These are phyloP conservation scores for Lymantria dispar DNA, from an alignment of 2,888 invertebrate species.

Conservation along the genomic window DNA sequence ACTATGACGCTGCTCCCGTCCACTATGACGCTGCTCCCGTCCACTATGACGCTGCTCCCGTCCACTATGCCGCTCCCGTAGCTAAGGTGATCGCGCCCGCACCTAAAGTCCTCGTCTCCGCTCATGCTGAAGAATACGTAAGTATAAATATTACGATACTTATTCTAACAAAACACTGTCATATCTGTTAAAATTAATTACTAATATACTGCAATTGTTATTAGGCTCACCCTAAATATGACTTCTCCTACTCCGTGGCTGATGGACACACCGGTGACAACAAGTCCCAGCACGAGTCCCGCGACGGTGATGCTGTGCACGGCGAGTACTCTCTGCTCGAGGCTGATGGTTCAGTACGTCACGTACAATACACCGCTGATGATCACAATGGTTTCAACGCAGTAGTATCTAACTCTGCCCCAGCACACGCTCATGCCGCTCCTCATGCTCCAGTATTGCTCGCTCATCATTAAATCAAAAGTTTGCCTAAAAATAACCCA, in stretches of 20 bases:
- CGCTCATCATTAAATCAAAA: conserved; percentile 43
- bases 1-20: conserved; percentile 38
- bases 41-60: conserved; percentile 40
- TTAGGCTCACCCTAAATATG: conserved; percentile 83
- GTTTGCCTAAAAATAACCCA: background rate
- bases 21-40: conserved; percentile 42
- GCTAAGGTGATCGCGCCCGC: conserved; percentile 38
- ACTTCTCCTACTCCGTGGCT: conserved; percentile 81
- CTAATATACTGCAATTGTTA: conserved; percentile 6
- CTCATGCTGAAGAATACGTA: conserved; percentile 58
- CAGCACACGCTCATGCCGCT: conserved; percentile 41
- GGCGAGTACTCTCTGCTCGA: conserved; percentile 73
- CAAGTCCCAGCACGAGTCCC: conserved; percentile 82
- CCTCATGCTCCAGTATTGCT: conserved; percentile 44
- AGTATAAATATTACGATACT: conserved; percentile 27
- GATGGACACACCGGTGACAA: conserved; percentile 83
- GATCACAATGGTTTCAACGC: conserved; percentile 79
- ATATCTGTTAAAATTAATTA: background rate
- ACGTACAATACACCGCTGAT: conserved; percentile 78
- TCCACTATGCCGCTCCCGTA: conserved; percentile 38
- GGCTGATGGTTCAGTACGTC: conserved; percentile 79
- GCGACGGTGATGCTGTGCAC: conserved; percentile 84
- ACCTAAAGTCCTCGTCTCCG: conserved; percentile 34
- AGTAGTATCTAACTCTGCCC: conserved; percentile 65
- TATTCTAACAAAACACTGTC: background rate